These are phyloP conservation scores for Poecilia gillii DNA, from an alignment of 2,797 vertebrate genomes.

Conservation along the genomic window DNA sequence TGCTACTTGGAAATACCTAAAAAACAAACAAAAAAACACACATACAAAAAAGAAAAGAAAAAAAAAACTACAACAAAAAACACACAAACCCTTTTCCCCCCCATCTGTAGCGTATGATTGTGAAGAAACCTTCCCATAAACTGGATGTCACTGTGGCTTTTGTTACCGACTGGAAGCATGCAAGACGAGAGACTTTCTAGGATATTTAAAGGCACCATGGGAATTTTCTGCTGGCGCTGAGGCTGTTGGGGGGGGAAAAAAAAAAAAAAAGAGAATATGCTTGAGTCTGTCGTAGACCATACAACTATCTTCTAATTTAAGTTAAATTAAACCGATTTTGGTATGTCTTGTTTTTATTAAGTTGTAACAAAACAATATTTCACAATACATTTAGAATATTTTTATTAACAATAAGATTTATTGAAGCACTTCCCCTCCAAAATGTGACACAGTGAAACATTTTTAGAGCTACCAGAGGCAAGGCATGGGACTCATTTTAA, in stretches of 20 bases:
- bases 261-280: conserved; percentile 25
- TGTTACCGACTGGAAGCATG: conserved; percentile 49
- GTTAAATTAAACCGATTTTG: conserved; percentile 52
- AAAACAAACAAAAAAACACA: background rate
- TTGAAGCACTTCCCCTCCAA: background rate
- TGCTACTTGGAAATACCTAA: conserved; percentile 65
- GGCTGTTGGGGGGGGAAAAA: background rate
- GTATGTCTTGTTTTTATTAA: conserved; percentile 42
- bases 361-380: background rate
- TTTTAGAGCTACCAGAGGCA: background rate
- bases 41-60: conserved; percentile 56
- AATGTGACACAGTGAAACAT: background rate
- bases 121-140: conserved; percentile 63
- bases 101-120: conserved; percentile 46
- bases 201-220: conserved; percentile 78
- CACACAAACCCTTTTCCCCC: conserved; percentile 45
- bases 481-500: background rate
- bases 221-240: conserved; percentile 63
- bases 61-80: conserved; percentile 61
- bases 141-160: conserved; percentile 60
- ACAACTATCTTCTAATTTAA: conserved; percentile 28
- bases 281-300: conserved; percentile 26
- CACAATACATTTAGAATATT: background rate
- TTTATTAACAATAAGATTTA: background rate
- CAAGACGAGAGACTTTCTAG: conserved; percentile 45